Conservation (phyloP, 2,888 invertebrate species). For the Blastobasis adustella region DNA sequence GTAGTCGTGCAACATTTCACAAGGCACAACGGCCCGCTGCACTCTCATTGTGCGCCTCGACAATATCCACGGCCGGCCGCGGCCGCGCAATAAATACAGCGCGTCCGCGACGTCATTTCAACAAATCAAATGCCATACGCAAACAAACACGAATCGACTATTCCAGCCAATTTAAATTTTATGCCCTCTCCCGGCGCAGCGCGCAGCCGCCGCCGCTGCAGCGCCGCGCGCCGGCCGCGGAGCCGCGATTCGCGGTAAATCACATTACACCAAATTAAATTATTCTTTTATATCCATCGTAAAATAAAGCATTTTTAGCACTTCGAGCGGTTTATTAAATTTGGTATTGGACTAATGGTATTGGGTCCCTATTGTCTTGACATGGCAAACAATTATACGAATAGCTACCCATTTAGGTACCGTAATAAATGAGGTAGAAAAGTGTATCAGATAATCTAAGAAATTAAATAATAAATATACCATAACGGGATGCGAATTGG, state of each 20-base stretch:
- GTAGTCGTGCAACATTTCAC: constrained; percentile 75
- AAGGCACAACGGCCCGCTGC: constrained; percentile 72
- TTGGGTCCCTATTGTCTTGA: too few relatives aligned
- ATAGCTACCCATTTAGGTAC: too few relatives aligned
- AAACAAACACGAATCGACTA: constrained; percentile 58
- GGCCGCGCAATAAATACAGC: constrained; percentile 57
- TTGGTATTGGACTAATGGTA: too few relatives aligned
- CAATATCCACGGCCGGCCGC: constrained; percentile 55
- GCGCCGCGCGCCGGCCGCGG: too few relatives aligned
- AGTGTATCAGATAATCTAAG: too few relatives aligned
- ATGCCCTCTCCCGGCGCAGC: constrained; percentile 30
- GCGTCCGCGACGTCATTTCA: constrained; percentile 56
- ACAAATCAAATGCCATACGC: constrained; percentile 61
- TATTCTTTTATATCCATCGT: not conserved
- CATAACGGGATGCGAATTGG: too few relatives aligned
- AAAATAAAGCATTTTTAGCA: constrained; percentile 23
- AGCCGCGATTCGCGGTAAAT: not conserved
- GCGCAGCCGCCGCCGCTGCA: too few relatives aligned
- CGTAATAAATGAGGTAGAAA: too few relatives aligned
- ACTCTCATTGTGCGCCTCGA: constrained; percentile 69
- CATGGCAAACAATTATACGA: too few relatives aligned
- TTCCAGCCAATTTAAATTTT: constrained; percentile 58
- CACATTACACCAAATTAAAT: constrained; percentile 1
- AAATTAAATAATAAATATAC: too few relatives aligned
- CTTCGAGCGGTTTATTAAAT: too few relatives aligned